Percentiles rank a stretch among this genome's conserved stretches.
phyloP scores from a whole-genome alignment of 92 coral and sea anemone genomes.

The Paragorgia papillata region DNA sequence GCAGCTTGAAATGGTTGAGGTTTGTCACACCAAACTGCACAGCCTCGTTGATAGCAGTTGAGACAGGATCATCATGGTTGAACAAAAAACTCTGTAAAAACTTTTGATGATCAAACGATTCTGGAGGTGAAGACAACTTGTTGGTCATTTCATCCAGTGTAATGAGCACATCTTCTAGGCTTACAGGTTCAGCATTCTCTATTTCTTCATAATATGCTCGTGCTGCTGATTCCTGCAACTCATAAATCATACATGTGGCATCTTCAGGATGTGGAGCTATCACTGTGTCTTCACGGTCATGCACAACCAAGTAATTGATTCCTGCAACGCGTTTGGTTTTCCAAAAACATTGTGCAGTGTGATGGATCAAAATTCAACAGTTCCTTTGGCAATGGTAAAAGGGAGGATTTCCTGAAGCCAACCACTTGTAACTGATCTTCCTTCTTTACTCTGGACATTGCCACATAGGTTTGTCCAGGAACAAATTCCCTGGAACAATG shows the following conservation, averaged over 20 bases:
- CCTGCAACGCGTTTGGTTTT: no score
- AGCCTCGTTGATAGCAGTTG: not conserved
- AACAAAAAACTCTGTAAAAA: slow-evolving; percentile 10
- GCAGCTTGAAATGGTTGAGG: slow-evolving; percentile 12
- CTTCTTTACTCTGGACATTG: slow-evolving; percentile 13
- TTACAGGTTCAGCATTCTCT: slow-evolving; percentile 37
- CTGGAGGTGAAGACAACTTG: slow-evolving; percentile 13
- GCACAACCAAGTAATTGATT: no score
- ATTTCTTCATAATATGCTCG: no score
- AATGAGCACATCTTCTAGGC: slow-evolving; percentile 11
- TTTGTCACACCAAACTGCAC: slow-evolving; percentile 3
- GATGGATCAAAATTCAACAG: no score
- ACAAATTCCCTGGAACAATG: slow-evolving; percentile 22
- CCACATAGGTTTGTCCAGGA: slow-evolving; percentile 13
- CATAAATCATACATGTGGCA: no score
- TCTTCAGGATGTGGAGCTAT: not conserved
- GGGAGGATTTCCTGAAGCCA: not conserved
- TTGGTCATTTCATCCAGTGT: slow-evolving; percentile 7
- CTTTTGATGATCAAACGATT: slow-evolving; percentile 4
- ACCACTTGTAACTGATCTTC: not conserved
- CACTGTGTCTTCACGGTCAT: no score
- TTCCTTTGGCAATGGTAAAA: slow-evolving; percentile 3
- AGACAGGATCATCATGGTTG: slow-evolving; percentile 20
- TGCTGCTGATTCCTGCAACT: no score
- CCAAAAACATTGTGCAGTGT: no score